Conservation (phyloP, 2,888 invertebrate genomes). For the Aspidiotus destructor region DNA sequence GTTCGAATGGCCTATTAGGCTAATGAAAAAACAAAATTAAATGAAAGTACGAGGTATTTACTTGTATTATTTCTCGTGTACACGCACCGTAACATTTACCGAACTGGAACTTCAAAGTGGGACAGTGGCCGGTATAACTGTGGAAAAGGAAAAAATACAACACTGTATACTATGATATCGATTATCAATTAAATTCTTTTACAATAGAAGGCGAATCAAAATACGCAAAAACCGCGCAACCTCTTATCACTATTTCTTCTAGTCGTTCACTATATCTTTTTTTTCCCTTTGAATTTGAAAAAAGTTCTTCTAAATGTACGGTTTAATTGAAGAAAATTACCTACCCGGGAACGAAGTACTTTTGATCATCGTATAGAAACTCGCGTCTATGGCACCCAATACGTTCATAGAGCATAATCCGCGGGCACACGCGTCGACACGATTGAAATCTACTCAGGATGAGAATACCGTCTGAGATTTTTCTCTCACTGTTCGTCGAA, state of each 20-base stretch:
- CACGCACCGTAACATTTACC: constrained; percentile 62
- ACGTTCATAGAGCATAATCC: not conserved
- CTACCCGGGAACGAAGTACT: not conserved
- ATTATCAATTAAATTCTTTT: not conserved
- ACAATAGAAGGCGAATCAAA: no score
- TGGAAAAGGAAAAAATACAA: not conserved
- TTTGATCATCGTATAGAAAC: not conserved
- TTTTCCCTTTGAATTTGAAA: not conserved
- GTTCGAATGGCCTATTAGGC: no score
- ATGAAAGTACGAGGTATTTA: constrained; percentile 30
- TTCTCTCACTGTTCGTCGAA: no score
- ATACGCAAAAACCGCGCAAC: no score
- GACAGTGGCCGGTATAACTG: constrained; percentile 66
- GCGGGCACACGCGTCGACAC: constrained; percentile 1
- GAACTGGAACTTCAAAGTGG: constrained; percentile 58
- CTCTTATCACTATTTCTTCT: not conserved
- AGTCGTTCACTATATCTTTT: not conserved
- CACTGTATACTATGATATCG: not conserved
- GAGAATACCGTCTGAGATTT: no score
- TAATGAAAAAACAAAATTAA: not conserved
- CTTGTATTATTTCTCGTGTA: constrained; percentile 58
- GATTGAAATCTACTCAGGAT: not conserved
- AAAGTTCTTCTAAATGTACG: not conserved
- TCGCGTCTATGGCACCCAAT: not conserved
- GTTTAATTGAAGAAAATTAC: not conserved